Percentiles rank a stretch among this genome's conserved stretches.
Evolutionary conservation across 2,888 invertebrate species (phyloP).

Genomic region (Drosophila austrosaltans): DNA sequence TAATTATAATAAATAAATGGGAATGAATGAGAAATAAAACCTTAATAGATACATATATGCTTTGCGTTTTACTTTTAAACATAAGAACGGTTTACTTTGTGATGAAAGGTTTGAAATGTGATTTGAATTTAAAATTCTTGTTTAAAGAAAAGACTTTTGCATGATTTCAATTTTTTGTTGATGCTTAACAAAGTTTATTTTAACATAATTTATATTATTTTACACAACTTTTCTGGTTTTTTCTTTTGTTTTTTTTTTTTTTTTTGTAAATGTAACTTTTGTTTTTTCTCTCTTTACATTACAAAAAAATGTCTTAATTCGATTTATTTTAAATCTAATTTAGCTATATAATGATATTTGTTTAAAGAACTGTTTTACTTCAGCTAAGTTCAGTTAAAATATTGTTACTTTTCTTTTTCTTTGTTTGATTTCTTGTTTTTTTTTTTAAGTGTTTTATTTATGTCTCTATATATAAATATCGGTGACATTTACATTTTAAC

Average conservation of each 20-base stretch:
- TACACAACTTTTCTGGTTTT: slow-evolving; percentile 53
- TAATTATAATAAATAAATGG: too few relatives aligned
- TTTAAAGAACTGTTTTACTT: slow-evolving; percentile 31
- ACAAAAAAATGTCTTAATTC: slow-evolving; percentile 68
- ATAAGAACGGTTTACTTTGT: too few relatives aligned
- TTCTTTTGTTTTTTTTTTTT: neutral
- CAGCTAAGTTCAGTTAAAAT: slow-evolving; percentile 53
- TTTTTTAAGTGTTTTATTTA: slow-evolving; percentile 20
- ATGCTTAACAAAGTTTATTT: slow-evolving; percentile 75
- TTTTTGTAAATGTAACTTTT: slow-evolving; percentile 3
- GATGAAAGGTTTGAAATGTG: too few relatives aligned
- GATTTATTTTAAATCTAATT: slow-evolving; percentile 67
- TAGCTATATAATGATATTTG: slow-evolving; percentile 59
- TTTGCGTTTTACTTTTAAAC: too few relatives aligned
- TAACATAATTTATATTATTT: slow-evolving; percentile 73
- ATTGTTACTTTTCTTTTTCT: slow-evolving; percentile 36
- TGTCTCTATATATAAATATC: slow-evolving; percentile 33
- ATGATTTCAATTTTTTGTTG: slow-evolving; percentile 36
- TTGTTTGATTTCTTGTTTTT: neutral
- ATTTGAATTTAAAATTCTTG: neutral
- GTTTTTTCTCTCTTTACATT: slow-evolving; percentile 45
- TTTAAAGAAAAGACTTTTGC: neutral
- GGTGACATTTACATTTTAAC: slow-evolving; percentile 37
- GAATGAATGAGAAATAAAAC: too few relatives aligned
- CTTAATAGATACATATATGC: too few relatives aligned